Base-by-base conservation (phyloP, 2,113 vertebrate species). In the Addax nasomaculatus region DNA sequence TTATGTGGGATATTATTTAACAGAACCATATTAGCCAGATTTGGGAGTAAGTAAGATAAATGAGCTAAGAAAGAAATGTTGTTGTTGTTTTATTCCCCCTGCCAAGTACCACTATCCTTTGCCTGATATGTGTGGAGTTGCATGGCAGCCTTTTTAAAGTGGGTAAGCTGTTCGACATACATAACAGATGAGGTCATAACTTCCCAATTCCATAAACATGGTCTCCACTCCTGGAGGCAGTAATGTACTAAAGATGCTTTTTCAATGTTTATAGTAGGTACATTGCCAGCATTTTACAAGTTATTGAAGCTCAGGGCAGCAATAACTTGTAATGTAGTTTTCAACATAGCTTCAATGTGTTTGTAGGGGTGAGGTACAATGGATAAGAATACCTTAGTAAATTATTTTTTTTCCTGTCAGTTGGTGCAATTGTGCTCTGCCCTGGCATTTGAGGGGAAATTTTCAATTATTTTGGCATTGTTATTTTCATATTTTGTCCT, bases 311-410 rank as follows among this genome's bases (percentile, higher is more conserved):
- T 97, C 90, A 97, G 90, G 95, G 98, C 96, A 87, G 96, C 96
- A 97, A 96, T 98, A 98, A 97, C 95, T 97, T 98, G 96, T 97
- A 97, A 98, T 96, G 93, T 49, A 90, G 93, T 97, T 98, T 98
- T 96, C 96, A 96, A 92, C 95, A 96, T 85, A 92, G 96, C 87
- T 96, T 96, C 98, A 96, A 43, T 95, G 86, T 96, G 95, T 85
- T 96, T 96, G 96, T 85, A 97, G 85, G 84, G 33, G 53, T 95
- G 80, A 97, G 83, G 64, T 92, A 97, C 73, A 97, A 94, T 88
- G 96, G 87, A 96, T 95, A 95, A 93, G 67, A 92, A 97, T 84
- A 85, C 79, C 43, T 90, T 36, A 51, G n/a, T 96, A 96, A 96
- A 97, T 95, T 96, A 93, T 95, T 95, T 95, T 93, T 88, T 94